A percentile compares a stretch with the other conserved stretches of the same genome.
Evolutionary conservation across 2,888 invertebrate species (phyloP).

Genomic region (Yponomeuta plumbellus): DNA sequence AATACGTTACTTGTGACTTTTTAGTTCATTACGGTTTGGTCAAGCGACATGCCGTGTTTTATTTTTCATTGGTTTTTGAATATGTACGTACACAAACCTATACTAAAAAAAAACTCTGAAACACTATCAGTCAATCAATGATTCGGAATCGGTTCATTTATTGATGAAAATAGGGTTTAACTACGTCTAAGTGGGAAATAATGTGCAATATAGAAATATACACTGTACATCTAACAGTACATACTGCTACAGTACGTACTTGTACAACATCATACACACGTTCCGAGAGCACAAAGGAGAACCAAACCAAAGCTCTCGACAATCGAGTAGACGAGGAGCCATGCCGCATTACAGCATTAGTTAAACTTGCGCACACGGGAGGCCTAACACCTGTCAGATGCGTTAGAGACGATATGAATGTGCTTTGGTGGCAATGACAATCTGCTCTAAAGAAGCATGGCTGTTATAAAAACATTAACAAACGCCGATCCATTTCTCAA

Average conservation of each 20-base stretch:
- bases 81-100: too few species aligned
- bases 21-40: too few species aligned
- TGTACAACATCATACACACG: slow-evolving; percentile 6
- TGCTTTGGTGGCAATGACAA: slow-evolving; percentile 23
- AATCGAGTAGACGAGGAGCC: slow-evolving; percentile 40
- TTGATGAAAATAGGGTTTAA: not conserved
- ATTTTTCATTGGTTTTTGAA: not conserved
- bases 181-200: not conserved
- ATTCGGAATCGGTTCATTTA: not conserved
- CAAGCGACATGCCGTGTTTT: not conserved
- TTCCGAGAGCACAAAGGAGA: slow-evolving; percentile 4
- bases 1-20: too few species aligned
- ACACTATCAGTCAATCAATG: not conserved
- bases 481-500: slow-evolving; percentile 51
- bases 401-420: not conserved
- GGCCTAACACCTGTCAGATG: not conserved
- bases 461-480: slow-evolving; percentile 44
- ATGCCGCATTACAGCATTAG: slow-evolving; percentile 49
- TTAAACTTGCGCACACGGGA: not conserved
- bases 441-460: slow-evolving; percentile 58
- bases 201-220: slow-evolving; percentile 8
- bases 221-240: slow-evolving; percentile 12
- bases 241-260: slow-evolving; percentile 1
- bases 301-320: slow-evolving; percentile 5
- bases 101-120: not conserved